Conservation (phyloP, 2,888 invertebrate species). For the Coenonympha glycerion region DNA sequence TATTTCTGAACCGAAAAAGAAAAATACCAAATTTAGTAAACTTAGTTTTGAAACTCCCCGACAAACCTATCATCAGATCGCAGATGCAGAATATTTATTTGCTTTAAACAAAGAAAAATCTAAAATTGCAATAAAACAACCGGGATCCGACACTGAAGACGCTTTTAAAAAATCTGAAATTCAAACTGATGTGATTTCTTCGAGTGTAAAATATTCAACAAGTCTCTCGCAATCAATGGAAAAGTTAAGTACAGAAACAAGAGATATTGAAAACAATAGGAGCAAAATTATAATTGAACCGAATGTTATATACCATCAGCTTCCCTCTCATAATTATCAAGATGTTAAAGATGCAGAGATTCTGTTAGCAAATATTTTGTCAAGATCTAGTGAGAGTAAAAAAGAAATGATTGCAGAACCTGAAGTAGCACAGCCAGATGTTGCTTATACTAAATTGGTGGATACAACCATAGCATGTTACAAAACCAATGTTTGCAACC, state of each 20-base stretch:
- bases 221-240: not conserved
- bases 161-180: not conserved
- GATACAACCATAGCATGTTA: not conserved
- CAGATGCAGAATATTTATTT: constrained; percentile 28
- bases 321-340: constrained; percentile 29
- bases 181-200: not conserved
- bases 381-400: not conserved
- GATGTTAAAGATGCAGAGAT: constrained; percentile 33
- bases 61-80: constrained; percentile 30
- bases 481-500: not conserved
- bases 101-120: constrained; percentile 1
- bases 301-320: not conserved
- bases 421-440: not conserved
- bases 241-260: not conserved
- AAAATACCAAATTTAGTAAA: not conserved
- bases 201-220: not conserved
- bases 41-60: constrained; percentile 22
- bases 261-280: not conserved
- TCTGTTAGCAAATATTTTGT: constrained; percentile 25
- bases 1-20: not conserved
- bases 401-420: not conserved
- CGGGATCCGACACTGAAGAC: not conserved
- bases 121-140: not conserved
- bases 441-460: not conserved
- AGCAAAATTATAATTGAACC: not conserved